Conservation (phyloP, 2,113 vertebrate species). For the Heloderma charlesbogerti region DNA sequence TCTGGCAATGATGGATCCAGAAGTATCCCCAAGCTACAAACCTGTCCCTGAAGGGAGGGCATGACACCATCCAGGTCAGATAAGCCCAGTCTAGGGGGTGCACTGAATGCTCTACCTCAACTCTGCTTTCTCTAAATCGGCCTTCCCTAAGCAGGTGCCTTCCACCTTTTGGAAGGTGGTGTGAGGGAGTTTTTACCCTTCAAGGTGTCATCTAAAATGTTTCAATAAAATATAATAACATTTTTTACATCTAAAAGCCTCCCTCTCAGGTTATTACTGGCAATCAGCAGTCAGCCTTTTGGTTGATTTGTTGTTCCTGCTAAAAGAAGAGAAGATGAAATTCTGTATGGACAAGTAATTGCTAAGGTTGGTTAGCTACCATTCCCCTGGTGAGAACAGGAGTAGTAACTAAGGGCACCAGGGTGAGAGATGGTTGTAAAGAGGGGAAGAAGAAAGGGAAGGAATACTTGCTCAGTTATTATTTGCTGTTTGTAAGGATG, state of each 20-base stretch:
- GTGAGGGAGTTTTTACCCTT: background rate
- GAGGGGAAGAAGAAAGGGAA: background rate
- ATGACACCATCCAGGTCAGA: background rate
- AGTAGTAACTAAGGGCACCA: background rate
- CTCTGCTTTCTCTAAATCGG: too few species aligned
- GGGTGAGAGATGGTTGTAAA: background rate
- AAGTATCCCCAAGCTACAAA: background rate
- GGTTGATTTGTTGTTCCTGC: background rate
- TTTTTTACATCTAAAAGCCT: too few species aligned
- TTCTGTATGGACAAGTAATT: background rate
- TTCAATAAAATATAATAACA: background rate
- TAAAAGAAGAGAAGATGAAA: background rate
- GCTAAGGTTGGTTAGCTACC: background rate
- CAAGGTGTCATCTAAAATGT: background rate
- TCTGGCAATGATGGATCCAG: background rate
- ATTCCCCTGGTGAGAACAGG: background rate
- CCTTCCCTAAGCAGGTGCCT: too few species aligned
- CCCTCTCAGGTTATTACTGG: too few species aligned
- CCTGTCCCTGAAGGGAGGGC: background rate
- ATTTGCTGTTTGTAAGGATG: background rate
- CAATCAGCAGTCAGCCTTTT: too few species aligned
- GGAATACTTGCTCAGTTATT: background rate
- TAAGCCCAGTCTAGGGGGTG: background rate
- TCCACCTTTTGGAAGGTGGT: background rate
- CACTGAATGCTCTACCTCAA: too few species aligned